Evolutionary conservation across 2,797 vertebrate species (phyloP).

Genomic region (Euthynnus affinis): DNA sequence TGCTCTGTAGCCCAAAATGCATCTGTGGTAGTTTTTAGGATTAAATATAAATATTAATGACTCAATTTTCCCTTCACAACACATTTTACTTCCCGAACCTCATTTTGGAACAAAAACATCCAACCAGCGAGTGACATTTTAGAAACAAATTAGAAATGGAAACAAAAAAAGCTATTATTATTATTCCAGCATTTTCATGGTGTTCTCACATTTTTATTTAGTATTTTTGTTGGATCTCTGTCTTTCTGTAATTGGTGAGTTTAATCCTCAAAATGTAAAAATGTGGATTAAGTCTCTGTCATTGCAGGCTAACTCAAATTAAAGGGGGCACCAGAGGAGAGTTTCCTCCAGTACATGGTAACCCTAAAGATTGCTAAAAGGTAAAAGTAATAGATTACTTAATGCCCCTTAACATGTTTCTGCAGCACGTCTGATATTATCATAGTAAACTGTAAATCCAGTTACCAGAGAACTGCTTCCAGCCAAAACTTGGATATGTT

Average conservation of each 20-base stretch:
- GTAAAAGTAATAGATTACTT: not conserved
- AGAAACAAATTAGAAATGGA: not conserved
- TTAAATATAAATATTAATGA: not conserved
- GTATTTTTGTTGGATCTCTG: not conserved
- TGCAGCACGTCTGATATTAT: constrained; percentile 18
- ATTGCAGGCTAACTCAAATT: not conserved
- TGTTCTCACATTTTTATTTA: not conserved
- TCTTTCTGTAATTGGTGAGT: not conserved
- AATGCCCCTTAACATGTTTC: constrained; percentile 18
- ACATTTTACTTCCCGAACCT: constrained; percentile 1
- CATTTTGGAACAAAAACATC: not conserved
- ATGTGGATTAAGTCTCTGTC: constrained; percentile 1
- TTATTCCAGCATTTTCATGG: not conserved
- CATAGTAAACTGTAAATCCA: constrained; percentile 5
- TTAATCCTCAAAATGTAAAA: constrained; percentile 1
- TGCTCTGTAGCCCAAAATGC: not conserved
- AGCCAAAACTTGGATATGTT: not conserved
- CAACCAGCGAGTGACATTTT: not conserved
- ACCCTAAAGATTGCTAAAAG: not conserved
- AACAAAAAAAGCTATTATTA: constrained; percentile 1
- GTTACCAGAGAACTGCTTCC: constrained; percentile 1
- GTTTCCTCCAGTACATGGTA: not conserved
- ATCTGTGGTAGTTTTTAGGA: not conserved
- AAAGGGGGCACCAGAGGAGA: not conserved
- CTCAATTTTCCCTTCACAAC: not conserved